Evolutionary conservation across 2,888 invertebrate species (phyloP).

Genomic region (Synergus itoensis): DNA sequence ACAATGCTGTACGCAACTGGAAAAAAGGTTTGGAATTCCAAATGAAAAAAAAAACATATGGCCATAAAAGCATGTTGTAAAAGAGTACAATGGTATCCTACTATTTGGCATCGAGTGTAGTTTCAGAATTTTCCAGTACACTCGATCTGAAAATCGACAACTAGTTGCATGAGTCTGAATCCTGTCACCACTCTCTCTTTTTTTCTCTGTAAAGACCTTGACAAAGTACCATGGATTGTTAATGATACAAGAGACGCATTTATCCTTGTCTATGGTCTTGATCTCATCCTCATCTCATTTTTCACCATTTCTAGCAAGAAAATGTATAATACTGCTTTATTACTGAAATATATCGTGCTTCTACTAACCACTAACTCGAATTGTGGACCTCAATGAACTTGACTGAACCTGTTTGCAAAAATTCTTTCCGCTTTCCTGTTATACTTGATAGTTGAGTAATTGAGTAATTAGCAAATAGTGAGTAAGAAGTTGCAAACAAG

Average conservation of each 20-base stretch:
- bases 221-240: conserved; percentile 54
- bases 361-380: conserved; percentile 52
- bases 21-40: conserved; percentile 75
- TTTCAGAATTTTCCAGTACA: conserved; percentile 27
- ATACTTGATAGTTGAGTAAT: background rate
- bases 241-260: conserved; percentile 55
- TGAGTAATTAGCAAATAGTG: background rate
- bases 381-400: conserved; percentile 41
- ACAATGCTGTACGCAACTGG: conserved; percentile 74
- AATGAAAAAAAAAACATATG: conserved; percentile 49
- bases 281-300: conserved; percentile 55
- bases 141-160: conserved; percentile 21
- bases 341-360: conserved; percentile 56
- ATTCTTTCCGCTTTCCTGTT: background rate
- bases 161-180: conserved; percentile 29
- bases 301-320: conserved; percentile 48
- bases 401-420: background rate
- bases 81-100: conserved; percentile 38
- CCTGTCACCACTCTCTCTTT: background rate
- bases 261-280: conserved; percentile 48
- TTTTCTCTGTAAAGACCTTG: conserved; percentile 7
- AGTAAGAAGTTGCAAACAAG: background rate
- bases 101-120: conserved; percentile 16
- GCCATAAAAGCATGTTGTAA: conserved; percentile 45
- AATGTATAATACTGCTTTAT: conserved; percentile 59